phyloP scores from a whole-genome alignment of 2,113 vertebrate genomes.

The Scartelaos histophorus region DNA sequence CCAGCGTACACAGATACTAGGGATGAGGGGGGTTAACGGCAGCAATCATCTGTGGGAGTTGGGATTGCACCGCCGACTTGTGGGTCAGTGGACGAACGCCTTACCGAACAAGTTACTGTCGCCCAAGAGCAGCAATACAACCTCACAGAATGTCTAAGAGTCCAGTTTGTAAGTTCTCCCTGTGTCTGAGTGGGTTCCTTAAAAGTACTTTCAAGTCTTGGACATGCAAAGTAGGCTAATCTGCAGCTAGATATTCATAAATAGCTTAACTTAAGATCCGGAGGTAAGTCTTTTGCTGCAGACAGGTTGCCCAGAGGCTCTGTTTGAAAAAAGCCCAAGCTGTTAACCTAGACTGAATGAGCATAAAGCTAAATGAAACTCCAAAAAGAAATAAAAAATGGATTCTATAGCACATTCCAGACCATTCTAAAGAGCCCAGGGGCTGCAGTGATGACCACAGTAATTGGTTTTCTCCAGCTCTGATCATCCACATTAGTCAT shows the following conservation, averaged over 20 bases:
- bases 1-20: too few relatives aligned
- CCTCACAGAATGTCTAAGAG: too few relatives aligned
- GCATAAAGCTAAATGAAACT: conserved; percentile 54
- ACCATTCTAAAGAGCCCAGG: conserved; percentile 54
- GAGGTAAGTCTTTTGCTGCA: background rate
- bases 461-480: conserved; percentile 75
- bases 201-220: background rate
- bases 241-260: too few relatives aligned
- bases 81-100: too few relatives aligned
- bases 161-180: background rate
- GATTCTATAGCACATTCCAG: conserved; percentile 66
- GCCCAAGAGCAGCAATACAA: too few relatives aligned
- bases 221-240: background rate
- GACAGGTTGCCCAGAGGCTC: background rate
- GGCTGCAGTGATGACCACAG: conserved; percentile 66
- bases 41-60: too few relatives aligned
- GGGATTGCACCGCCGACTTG: too few relatives aligned
- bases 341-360: conserved; percentile 62
- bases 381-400: conserved; percentile 45
- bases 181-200: background rate
- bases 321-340: background rate
- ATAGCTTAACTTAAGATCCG: too few relatives aligned
- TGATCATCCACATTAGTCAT: conserved; percentile 75
- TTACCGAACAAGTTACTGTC: too few relatives aligned
- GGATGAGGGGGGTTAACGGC: too few relatives aligned